Base-by-base conservation (phyloP, 2,888 invertebrate species). In the Molanna angustata region DNA sequence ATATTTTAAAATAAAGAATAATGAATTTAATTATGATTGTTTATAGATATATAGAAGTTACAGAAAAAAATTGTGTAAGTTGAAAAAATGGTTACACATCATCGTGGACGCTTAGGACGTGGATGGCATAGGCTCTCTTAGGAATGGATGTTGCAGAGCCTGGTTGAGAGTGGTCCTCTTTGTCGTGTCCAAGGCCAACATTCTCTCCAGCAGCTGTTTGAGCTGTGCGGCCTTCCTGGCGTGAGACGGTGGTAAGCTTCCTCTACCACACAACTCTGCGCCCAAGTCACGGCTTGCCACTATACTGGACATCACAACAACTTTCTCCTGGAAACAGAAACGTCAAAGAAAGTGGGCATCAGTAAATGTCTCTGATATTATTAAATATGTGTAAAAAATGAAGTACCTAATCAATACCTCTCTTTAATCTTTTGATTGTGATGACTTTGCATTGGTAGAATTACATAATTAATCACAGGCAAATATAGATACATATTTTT, bases 91-190 rank as follows among this genome's bases (percentile, higher is more conserved):
- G 49, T 49, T 49, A 49, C 49, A 49, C 27, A 40, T 48, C 41
- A 49, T 49, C 22, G 33, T 16, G 46, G 40, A 18, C n/a, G 52
- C 9, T 48, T 42, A 48, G 21, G 46, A 20, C 4, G 20, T 13
- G 41, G 32, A 21, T 40, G 21, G 50, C 53, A 59, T 46, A 20
- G 56, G 54, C 51, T 59, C 58, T 22, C 56, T 39, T 9, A 59
- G 50, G 72, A 97, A 97, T 0, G 94, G 88, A 74, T 98, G 97
- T 17, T 89, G 85, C 47, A 98, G 79, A 32, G 95, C 94, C 67
- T 94, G 93, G 72, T 94, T 94, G 60, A 96, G 85, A n/a, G 94
- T 89, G 62, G 94, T 87, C 51, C 97, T 81, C 72, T 96, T 97
- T 27, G 87, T 83, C 0, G 96, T 90, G 73, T 98, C 97, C 47